Percentiles rank a stretch among this genome's conserved stretches.
Conservation (phyloP, 2,888 invertebrate species). For the Clistopyga incitator region DNA sequence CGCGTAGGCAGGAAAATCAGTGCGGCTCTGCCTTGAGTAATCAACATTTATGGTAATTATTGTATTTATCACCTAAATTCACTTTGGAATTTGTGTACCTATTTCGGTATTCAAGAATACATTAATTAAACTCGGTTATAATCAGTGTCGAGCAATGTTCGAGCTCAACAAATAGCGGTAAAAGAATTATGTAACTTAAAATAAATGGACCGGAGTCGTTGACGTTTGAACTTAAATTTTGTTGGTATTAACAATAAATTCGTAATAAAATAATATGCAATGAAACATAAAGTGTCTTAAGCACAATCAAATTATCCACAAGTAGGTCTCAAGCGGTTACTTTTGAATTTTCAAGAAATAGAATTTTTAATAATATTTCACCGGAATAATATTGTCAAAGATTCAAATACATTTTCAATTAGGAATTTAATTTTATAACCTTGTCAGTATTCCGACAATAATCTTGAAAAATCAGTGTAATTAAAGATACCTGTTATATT, state of each 20-base stretch:
- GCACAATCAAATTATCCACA: too few species aligned
- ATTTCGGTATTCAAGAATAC: conserved; percentile 17
- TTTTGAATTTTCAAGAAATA: not conserved
- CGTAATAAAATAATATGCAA: not conserved
- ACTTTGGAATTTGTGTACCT: conserved; percentile 21
- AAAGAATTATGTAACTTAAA: not conserved
- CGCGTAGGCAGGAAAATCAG: conserved; percentile 39
- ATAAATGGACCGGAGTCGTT: not conserved
- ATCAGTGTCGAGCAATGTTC: not conserved
- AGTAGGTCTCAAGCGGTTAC: too few species aligned
- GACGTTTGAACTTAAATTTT: not conserved
- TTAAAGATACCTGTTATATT: too few species aligned
- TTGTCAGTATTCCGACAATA: too few species aligned
- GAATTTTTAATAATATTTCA: not conserved
- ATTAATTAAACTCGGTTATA: conserved; percentile 23
- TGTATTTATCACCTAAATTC: conserved; percentile 31
- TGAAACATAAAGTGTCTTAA: not conserved
- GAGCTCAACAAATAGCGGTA: not conserved
- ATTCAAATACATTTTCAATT: not conserved
- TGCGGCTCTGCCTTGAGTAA: conserved; percentile 26
- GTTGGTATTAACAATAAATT: not conserved
- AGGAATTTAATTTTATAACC: too few species aligned
- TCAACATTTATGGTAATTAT: conserved; percentile 61
- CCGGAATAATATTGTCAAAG: not conserved
- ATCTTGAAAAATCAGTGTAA: too few species aligned